Base-by-base conservation (phyloP, 2,888 invertebrate genomes). In the Ernsta delagoae region DNA sequence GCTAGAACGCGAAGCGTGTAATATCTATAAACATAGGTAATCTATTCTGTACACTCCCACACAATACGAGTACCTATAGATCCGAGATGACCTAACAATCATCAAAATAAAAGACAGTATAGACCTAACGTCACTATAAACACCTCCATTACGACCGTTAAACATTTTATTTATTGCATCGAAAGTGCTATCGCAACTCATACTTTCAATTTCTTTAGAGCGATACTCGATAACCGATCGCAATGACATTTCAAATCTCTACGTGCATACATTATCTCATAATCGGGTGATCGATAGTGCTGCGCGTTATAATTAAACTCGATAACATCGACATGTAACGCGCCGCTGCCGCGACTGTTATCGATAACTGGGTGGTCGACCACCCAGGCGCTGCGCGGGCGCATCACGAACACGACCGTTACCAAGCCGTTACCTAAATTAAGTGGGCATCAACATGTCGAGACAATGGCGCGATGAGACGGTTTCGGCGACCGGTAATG, bases 291-390 rank as follows among this genome's bases (percentile, higher is more conserved):
- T 83, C 79, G 82, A 78, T 78, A 80, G 79, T 79, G 79, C 77
- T 79, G 57, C 5, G 78, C 75, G 73, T 88, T 85, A 84, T 84
- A 87, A 88, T 88, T 88, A 87, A 86, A 81, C 79, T 80, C 61
- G 67, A 67, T 88, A 88, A 84, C 81, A 86, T 88, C 85, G 82
- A 87, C 85, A 80, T 84, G 85, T 83, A 84, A 79, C 59, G 59
- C 59, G 59, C 78, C 78, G 83, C 82, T 5, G 6, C 45, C n/a
- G 48, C 79, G 81, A 85, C 82, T 77, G 75, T 79, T 88, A 87
- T 87, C 86, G 76, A 78, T 74, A 81, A 78, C 82, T 76, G 84
- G 83, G 83, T 81, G 84, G 83, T 78, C 88, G 88, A 84, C 88
- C 89, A 88, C 89, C 87, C 87, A 83, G 75, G 73, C 53, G 71